Conservation (phyloP, 1,140 invertebrate species). For the Octopus sinensis region DNA sequence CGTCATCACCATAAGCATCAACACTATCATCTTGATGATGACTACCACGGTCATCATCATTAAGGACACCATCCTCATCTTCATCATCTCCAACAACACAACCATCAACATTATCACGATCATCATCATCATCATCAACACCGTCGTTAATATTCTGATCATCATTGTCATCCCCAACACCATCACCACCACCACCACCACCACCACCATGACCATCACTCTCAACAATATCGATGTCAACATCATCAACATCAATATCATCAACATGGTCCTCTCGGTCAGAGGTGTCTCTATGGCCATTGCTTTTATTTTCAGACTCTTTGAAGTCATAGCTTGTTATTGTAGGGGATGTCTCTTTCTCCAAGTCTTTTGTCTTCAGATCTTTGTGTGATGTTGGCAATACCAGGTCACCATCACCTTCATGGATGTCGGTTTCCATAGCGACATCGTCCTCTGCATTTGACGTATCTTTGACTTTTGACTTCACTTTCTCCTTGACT, state of each 20-base stretch:
- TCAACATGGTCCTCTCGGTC: neutral
- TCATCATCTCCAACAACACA: neutral
- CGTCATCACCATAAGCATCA: neutral
- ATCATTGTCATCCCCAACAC: neutral
- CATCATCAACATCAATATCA: neutral
- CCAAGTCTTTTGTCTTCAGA: no score
- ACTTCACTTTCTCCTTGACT: neutral
- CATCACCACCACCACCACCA: neutral
- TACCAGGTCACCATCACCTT: no score
- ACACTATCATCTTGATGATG: neutral
- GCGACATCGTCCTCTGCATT: neutral
- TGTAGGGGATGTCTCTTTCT: no score
- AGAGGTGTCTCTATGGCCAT: neutral
- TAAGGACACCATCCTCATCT: neutral
- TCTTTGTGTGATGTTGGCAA: no score
- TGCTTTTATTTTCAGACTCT: neutral
- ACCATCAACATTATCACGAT: neutral
- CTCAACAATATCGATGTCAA: neutral
- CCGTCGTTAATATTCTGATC: neutral
- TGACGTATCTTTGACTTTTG: neutral
- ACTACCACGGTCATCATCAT: neutral
- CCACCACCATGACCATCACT: neutral
- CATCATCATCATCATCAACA: neutral
- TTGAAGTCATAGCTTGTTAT: neutral
- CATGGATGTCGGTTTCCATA: no score